Conservation (phyloP, 1,140 invertebrate species). For the Drosophila nannoptera region DNA sequence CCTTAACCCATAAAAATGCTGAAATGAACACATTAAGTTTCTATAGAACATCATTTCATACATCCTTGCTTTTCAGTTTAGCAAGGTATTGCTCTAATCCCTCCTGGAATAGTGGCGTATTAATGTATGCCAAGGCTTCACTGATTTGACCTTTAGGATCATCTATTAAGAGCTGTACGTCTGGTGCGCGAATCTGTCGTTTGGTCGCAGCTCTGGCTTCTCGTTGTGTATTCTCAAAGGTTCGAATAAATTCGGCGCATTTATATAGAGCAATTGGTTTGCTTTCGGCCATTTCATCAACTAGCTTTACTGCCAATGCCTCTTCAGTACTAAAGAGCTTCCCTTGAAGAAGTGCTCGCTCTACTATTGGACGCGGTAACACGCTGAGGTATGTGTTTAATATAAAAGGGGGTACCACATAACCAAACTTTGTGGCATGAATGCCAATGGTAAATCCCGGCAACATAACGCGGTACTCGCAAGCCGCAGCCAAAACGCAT, state of each 20-base stretch:
- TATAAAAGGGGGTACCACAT: constrained; percentile 88
- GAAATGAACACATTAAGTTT: constrained; percentile 31
- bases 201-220: constrained; percentile 84
- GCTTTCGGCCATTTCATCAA: constrained; percentile 86
- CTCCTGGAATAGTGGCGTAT: constrained; percentile 84
- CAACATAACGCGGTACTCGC: constrained; percentile 91
- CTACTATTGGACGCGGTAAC: constrained; percentile 81
- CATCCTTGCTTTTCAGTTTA: constrained; percentile 81
- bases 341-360: constrained; percentile 86
- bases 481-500: constrained; percentile 87
- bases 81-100: constrained; percentile 85
- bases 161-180: constrained; percentile 81
- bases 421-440: constrained; percentile 87
- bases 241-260: constrained; percentile 84
- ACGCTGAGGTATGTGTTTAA: constrained; percentile 80
- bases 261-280: constrained; percentile 84
- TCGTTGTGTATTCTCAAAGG: constrained; percentile 83
- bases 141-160: constrained; percentile 83
- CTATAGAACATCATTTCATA: neutral
- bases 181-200: constrained; percentile 80
- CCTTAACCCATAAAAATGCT: constrained; percentile 9
- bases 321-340: constrained; percentile 86
- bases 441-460: constrained; percentile 89
- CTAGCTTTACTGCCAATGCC: constrained; percentile 84
- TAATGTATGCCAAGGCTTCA: constrained; percentile 81